Percentiles rank a stretch among this genome's conserved stretches.
phyloP scores from a whole-genome alignment of 2,113 vertebrate species.

The Pseudorhombus dupliciocellatus region DNA sequence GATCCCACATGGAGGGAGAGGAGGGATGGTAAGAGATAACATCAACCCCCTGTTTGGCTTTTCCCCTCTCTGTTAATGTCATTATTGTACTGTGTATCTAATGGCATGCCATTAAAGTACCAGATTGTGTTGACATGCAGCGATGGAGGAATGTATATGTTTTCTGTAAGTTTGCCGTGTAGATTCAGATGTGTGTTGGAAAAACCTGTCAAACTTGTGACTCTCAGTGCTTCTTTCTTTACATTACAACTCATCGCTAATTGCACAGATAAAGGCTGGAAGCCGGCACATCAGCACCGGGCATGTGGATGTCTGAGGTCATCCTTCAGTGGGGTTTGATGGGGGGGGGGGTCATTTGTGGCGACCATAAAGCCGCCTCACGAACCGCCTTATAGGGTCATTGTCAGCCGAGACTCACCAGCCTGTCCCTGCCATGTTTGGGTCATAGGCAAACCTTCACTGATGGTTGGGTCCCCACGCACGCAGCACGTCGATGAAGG shows the following conservation, averaged over 20 bases:
- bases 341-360: conserved; percentile 49
- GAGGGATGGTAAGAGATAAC: conserved; percentile 52
- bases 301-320: conserved; percentile 38
- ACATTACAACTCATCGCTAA: conserved; percentile 24
- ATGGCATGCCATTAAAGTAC: conserved; percentile 17
- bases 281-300: not conserved
- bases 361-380: conserved; percentile 55
- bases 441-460: conserved; percentile 43
- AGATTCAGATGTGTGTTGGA: conserved; percentile 28
- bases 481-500: not conserved
- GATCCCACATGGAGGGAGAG: conserved; percentile 36
- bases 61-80: conserved; percentile 19
- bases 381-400: conserved; percentile 69
- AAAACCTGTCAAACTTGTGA: conserved; percentile 47
- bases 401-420: conserved; percentile 48
- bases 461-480: conserved; percentile 24
- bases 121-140: conserved; percentile 9
- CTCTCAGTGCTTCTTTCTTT: conserved; percentile 9
- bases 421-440: conserved; percentile 67
- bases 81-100: conserved; percentile 28
- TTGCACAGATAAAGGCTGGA: conserved; percentile 22
- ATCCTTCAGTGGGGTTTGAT: conserved; percentile 22
- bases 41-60: conserved; percentile 39
- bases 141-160: conserved; percentile 37
- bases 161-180: conserved; percentile 44